phyloP scores from a whole-genome alignment of 2,888 invertebrate species.

The Lasioglossum oenotherae region DNA sequence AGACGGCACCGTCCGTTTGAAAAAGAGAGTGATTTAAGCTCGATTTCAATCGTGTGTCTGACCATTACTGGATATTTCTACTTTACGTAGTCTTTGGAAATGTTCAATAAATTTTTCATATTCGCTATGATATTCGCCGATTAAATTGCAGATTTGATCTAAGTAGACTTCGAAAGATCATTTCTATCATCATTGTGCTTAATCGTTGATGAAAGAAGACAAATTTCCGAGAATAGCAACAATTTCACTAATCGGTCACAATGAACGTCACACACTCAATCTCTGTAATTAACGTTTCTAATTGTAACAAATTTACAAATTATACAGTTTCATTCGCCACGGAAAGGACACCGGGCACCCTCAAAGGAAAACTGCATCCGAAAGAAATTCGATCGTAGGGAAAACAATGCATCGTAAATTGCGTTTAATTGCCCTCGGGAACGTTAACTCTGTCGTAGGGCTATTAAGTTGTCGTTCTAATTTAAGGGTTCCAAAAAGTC shows the following conservation, averaged over 20 bases:
- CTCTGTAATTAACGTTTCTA: not conserved
- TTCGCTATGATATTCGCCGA: not conserved
- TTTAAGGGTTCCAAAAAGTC: not conserved
- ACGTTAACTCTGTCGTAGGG: not conserved
- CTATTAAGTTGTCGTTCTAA: not conserved
- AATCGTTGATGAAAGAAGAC: too few species aligned
- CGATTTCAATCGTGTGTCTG: not conserved
- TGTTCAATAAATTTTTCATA: not conserved
- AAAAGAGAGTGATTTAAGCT: not conserved
- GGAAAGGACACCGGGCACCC: not conserved
- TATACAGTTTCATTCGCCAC: not conserved
- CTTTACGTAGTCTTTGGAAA: not conserved
- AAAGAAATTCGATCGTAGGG: not conserved
- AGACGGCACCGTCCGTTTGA: not conserved
- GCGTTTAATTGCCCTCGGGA: not conserved
- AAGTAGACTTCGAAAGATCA: not conserved
- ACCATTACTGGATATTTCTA: not conserved
- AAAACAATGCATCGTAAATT: slow-evolving; percentile 8
- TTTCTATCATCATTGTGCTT: too few species aligned
- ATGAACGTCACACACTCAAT: too few species aligned
- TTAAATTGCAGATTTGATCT: not conserved
- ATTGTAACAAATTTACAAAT: not conserved
- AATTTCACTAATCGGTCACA: not conserved
- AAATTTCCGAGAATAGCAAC: too few species aligned
- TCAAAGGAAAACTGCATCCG: not conserved